Conservation (phyloP, 2,113 vertebrate species). For the Catharus bicknelli region DNA sequence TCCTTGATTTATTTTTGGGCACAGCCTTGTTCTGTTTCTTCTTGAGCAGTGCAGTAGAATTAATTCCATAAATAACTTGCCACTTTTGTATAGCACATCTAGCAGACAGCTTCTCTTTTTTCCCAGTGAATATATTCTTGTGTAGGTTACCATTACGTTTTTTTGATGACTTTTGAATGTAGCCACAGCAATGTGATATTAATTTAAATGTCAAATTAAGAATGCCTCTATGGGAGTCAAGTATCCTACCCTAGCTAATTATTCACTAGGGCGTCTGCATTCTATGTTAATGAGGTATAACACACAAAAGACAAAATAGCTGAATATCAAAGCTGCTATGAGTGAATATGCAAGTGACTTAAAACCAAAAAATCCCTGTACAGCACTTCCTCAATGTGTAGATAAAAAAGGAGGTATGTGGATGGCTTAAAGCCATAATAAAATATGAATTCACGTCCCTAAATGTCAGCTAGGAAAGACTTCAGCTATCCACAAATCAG, state of each 20-base stretch:
- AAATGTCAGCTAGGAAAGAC: conserved; percentile 1
- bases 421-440: conserved; percentile 19
- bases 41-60: conserved; percentile 19
- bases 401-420: conserved; percentile 15
- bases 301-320: conserved; percentile 40
- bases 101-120: neutral
- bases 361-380: conserved; percentile 25
- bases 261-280: conserved; percentile 58
- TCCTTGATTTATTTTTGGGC: conserved; percentile 48
- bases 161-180: conserved; percentile 29
- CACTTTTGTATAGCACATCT: neutral
- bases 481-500: neutral
- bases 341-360: conserved; percentile 22
- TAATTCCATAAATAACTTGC: conserved; percentile 59
- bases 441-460: neutral
- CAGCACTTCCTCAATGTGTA: neutral
- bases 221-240: conserved; percentile 31
- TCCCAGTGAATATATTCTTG: neutral
- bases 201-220: conserved; percentile 66
- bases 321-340: conserved; percentile 53
- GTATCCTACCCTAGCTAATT: conserved; percentile 61
- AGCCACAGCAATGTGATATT: conserved; percentile 44
- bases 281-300: conserved; percentile 68
- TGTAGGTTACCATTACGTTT: neutral
- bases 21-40: conserved; percentile 44